phyloP scores from a whole-genome alignment of 2,888 invertebrate species.

The Hypolimnas misippus region DNA sequence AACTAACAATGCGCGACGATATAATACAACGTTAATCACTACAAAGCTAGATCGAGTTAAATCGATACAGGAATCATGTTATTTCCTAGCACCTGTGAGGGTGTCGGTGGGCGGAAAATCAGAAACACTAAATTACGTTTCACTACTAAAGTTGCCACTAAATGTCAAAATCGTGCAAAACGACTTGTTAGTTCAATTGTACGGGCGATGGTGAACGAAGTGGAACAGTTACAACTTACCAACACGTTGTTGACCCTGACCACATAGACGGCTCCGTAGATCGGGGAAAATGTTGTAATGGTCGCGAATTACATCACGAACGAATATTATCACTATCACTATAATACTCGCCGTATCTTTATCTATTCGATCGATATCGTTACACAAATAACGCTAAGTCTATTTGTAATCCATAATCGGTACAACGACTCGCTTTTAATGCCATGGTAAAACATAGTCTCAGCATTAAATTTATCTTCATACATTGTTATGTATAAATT shows the following conservation, averaged over 20 bases:
- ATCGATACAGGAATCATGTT: constrained; percentile 32
- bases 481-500: not conserved
- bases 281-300: constrained; percentile 37
- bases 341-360: constrained; percentile 27
- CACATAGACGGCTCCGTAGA: constrained; percentile 31
- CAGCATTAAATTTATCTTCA: constrained; percentile 16
- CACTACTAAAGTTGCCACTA: constrained; percentile 34
- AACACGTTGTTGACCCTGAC: constrained; percentile 37
- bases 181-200: constrained; percentile 38
- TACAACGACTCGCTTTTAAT: constrained; percentile 34
- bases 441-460: constrained; percentile 37
- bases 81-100: constrained; percentile 39
- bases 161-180: constrained; percentile 43
- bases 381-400: constrained; percentile 29
- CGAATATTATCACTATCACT: constrained; percentile 28
- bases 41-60: constrained; percentile 23
- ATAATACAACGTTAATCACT: constrained; percentile 23
- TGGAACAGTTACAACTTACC: constrained; percentile 32
- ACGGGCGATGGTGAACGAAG: constrained; percentile 31
- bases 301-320: constrained; percentile 35
- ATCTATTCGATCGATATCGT: constrained; percentile 33
- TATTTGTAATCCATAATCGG: constrained; percentile 33
- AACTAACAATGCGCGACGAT: constrained; percentile 1
- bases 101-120: constrained; percentile 40
- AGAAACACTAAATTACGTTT: constrained; percentile 37